phyloP scores from a whole-genome alignment of 2,797 vertebrate species.

The Limosa lapponica region DNA sequence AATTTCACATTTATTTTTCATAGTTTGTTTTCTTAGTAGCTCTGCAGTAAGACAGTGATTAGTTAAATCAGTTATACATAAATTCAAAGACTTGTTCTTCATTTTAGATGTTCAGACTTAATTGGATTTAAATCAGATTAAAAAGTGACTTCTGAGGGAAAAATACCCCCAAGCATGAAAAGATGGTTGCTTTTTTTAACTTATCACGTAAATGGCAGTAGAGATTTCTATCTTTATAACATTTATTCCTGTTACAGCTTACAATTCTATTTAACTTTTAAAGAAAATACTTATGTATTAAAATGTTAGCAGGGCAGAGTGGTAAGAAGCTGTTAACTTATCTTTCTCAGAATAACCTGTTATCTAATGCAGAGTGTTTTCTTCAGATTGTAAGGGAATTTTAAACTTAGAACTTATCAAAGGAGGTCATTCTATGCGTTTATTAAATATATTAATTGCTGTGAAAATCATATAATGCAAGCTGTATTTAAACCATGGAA shows the following conservation, averaged over 20 bases:
- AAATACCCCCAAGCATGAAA: constrained; percentile 51
- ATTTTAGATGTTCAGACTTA: constrained; percentile 62
- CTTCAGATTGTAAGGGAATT: not conserved
- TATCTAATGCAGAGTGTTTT: constrained; percentile 1
- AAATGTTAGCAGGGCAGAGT: not conserved
- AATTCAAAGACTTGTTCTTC: constrained; percentile 64
- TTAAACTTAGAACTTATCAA: not conserved
- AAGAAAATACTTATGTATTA: not conserved
- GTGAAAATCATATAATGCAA: not conserved
- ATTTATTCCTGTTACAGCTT: constrained; percentile 22
- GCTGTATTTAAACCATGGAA: not conserved
- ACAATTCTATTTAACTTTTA: constrained; percentile 12
- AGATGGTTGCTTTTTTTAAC: constrained; percentile 35
- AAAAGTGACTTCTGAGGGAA: constrained; percentile 59
- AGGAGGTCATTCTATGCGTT: not conserved
- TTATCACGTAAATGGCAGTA: constrained; percentile 25
- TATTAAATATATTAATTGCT: not conserved
- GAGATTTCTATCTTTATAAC: constrained; percentile 43
- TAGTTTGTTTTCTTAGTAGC: constrained; percentile 37
- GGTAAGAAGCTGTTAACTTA: not conserved
- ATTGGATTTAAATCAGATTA: constrained; percentile 69
- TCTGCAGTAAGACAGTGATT: constrained; percentile 18
- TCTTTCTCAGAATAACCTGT: not conserved
- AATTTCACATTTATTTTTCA: constrained; percentile 47
- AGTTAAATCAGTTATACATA: constrained; percentile 55